Evolutionary conservation across 2,797 vertebrate species (phyloP).

Genomic region (Clarias fuscus): DNA sequence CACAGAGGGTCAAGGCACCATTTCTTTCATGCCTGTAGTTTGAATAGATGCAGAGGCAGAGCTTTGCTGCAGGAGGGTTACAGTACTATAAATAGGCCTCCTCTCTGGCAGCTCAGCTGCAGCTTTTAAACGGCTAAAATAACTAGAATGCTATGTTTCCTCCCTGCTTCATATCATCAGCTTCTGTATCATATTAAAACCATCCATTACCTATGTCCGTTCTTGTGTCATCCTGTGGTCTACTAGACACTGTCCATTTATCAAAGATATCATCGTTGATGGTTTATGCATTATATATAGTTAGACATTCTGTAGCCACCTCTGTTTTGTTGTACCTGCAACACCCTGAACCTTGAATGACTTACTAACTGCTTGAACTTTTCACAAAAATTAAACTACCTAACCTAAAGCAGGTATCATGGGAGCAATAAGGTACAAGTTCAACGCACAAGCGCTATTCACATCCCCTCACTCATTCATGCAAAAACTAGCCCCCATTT

Average conservation of each 20-base stretch:
- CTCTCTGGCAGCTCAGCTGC: slow-evolving; percentile 59
- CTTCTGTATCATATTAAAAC: background rate
- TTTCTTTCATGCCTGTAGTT: slow-evolving; percentile 59
- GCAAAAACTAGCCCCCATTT: slow-evolving; percentile 57
- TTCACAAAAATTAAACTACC: background rate
- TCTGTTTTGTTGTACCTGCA: slow-evolving; percentile 5
- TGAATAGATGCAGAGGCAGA: slow-evolving; percentile 69
- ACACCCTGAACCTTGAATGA: slow-evolving; percentile 4
- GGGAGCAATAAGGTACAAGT: slow-evolving; percentile 2
- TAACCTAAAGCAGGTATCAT: background rate
- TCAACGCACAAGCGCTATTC: slow-evolving; percentile 3
- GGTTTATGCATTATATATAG: background rate
- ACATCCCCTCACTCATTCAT: slow-evolving; percentile 27
- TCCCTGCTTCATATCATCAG: slow-evolving; percentile 16
- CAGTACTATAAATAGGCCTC: slow-evolving; percentile 69
- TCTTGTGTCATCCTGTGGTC: background rate
- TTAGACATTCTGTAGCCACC: background rate
- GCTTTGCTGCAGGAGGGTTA: slow-evolving; percentile 66
- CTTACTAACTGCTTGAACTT: slow-evolving; percentile 31
- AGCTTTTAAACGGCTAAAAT: slow-evolving; percentile 47
- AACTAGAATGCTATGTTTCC: slow-evolving; percentile 26
- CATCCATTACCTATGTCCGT: background rate
- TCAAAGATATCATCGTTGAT: background rate
- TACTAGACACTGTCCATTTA: background rate
- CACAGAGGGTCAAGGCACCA: slow-evolving; percentile 30